Percentiles rank a stretch among this genome's conserved stretches.
phyloP scores from a whole-genome alignment of 2,888 invertebrate species.

The Zonitis immaculata region DNA sequence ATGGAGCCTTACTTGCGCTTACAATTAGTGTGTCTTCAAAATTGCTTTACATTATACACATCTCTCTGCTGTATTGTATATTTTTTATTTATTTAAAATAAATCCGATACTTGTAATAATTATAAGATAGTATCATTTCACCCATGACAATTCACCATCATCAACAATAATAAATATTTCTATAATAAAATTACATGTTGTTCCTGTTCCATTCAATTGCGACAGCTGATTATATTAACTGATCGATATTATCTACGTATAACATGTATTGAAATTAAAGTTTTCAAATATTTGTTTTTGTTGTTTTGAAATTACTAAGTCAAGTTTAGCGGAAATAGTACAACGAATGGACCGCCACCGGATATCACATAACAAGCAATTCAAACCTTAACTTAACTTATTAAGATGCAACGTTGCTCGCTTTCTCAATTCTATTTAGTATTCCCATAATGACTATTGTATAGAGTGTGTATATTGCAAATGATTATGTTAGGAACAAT shows the following conservation, averaged over 20 bases:
- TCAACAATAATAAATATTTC: slow-evolving; percentile 1
- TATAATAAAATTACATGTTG: too few species aligned
- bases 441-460: slow-evolving; percentile 28
- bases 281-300: background rate
- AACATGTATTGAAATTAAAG: too few species aligned
- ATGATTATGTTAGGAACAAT: slow-evolving; percentile 37
- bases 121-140: too few species aligned
- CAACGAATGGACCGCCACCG: slow-evolving; percentile 26
- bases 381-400: slow-evolving; percentile 37
- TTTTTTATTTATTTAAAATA: slow-evolving; percentile 16
- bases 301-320: background rate
- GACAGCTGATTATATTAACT: too few species aligned
- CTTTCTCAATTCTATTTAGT: slow-evolving; percentile 33
- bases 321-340: background rate
- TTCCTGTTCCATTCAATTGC: background rate
- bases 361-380: slow-evolving; percentile 39
- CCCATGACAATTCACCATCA: slow-evolving; percentile 9
- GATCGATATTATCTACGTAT: too few species aligned
- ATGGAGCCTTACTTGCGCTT: too few species aligned
- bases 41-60: background rate
- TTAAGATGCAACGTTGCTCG: slow-evolving; percentile 34
- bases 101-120: slow-evolving; percentile 15
- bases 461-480: slow-evolving; percentile 33
- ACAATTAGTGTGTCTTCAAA: background rate
- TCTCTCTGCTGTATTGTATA: too few species aligned